A percentile compares a stretch with the other conserved stretches of the same genome.
These are phyloP conservation scores for Pedetes capensis DNA, from an alignment of 2,113 vertebrate species.

Conservation along the genomic window DNA sequence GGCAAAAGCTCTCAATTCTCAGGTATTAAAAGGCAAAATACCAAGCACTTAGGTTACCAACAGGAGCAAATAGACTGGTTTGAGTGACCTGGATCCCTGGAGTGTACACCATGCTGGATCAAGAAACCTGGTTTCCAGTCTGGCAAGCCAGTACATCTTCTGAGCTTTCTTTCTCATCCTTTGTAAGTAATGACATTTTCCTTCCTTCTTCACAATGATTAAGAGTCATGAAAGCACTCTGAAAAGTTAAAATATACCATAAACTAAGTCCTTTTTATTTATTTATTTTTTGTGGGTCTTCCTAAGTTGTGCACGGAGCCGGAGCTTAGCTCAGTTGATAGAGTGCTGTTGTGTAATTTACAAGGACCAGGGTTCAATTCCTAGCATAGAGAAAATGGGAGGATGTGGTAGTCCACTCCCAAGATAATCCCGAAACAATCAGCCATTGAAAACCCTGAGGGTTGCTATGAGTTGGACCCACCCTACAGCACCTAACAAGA, in stretches of 20 bases:
- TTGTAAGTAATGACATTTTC: background rate
- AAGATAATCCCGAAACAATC: too few relatives aligned
- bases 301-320: too few relatives aligned
- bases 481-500: too few relatives aligned
- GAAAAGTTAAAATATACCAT: background rate
- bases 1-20: background rate
- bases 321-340: too few relatives aligned
- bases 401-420: too few relatives aligned
- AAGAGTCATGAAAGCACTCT: background rate
- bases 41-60: background rate
- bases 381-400: too few relatives aligned
- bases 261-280: background rate
- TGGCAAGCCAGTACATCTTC: background rate
- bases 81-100: background rate
- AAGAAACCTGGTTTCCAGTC: conserved; percentile 5
- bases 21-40: background rate
- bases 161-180: background rate
- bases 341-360: too few relatives aligned
- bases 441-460: too few relatives aligned
- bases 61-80: background rate
- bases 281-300: too few relatives aligned
- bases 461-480: too few relatives aligned
- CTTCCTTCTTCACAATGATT: background rate
- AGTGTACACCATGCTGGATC: background rate
- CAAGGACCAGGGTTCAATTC: too few relatives aligned